These are phyloP conservation scores for Neuroterus valhalla DNA, from an alignment of 1,140 invertebrate species.

Conservation along the genomic window DNA sequence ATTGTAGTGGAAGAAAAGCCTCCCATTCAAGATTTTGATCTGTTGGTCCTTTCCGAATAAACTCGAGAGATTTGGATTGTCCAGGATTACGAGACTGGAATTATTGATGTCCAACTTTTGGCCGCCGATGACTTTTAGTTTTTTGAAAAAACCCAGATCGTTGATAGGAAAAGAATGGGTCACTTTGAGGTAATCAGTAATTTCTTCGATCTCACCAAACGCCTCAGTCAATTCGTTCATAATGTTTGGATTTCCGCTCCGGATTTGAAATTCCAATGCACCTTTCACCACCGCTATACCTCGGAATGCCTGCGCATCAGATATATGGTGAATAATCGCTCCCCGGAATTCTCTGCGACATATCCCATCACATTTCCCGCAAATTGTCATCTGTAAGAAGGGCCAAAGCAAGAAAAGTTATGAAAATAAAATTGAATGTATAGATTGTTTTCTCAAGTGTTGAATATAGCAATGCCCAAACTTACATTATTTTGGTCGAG, in stretches of 20 bases:
- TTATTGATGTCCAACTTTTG: conserved; percentile 70
- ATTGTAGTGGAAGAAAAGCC: conserved; percentile 85
- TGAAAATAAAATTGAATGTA: not conserved
- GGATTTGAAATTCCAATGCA: conserved; percentile 78
- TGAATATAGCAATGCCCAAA: too few relatives aligned
- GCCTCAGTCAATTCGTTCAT: conserved; percentile 78
- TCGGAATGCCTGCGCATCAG: conserved; percentile 61
- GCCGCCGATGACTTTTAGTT: conserved; percentile 77
- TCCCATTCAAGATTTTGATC: conserved; percentile 78
- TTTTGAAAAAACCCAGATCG: conserved; percentile 79
- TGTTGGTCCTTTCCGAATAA: conserved; percentile 60
- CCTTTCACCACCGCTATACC: conserved; percentile 80
- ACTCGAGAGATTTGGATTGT: conserved; percentile 63
- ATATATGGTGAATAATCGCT: conserved; percentile 60
- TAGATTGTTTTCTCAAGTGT: too few relatives aligned
- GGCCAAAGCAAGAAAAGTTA: conserved; percentile 30
- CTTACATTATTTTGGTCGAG: conserved; percentile 56
- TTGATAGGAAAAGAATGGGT: conserved; percentile 78
- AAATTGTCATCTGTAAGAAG: conserved; percentile 54
- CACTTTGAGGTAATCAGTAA: conserved; percentile 78
- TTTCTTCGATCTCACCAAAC: conserved; percentile 78
- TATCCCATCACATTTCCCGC: conserved; percentile 51
- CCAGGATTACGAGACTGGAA: conserved; percentile 77
- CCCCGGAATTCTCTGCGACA: conserved; percentile 70
- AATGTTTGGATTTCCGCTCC: conserved; percentile 75